Evolutionary conservation across 2,888 invertebrate species (phyloP), one percentile per base, ranked within the genome.

Genomic region (Abscondita cerata): DNA sequence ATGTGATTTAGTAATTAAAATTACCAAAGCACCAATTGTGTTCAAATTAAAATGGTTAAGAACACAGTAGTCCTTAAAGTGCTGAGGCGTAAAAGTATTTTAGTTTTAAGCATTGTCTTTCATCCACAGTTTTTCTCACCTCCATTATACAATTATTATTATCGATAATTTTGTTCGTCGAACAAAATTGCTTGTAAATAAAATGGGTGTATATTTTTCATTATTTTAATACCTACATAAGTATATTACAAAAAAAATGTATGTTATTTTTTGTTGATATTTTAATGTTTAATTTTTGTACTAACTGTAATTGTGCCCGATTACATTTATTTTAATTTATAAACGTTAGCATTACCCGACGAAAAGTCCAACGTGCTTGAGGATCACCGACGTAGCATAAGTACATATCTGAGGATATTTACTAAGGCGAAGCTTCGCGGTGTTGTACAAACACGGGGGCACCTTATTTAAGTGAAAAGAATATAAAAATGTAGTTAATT

Each of bases 21-120:
- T 74, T 73, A 77, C 77, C 78, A 78, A 79, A 79, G 78, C 78
- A 80, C 80, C 80, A 70, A 75, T 78, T 79, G 80, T 80, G 80
- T 80, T 80, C 79, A 79, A 62, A 66, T 65, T 59, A 64, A 53
- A 47, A 53, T 62, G 55, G 46, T 62, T 53, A 58, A 61, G 61
- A 68, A 69, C 67, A 68, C 66, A 25, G 50, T 54, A 62, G 56
- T 65, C 62, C 68, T 58, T 57, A 63, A 66, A 61, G 66, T 65
- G 65, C 65, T 60, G 59, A 61, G 65, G 68, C 59, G 57, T 64
- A 56, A 59, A 64, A 60, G 53, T 57, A 57, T 60, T 63, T 60
- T 60, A 60, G 47, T 60, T 60, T 40, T 57, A 56, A 60, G 56
- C 18, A 55, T 48, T 40, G 55, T 59, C 64, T 44, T 64, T 52